phyloP scores from a whole-genome alignment of 1,140 invertebrate species.

The Anastrepha obliqua region DNA sequence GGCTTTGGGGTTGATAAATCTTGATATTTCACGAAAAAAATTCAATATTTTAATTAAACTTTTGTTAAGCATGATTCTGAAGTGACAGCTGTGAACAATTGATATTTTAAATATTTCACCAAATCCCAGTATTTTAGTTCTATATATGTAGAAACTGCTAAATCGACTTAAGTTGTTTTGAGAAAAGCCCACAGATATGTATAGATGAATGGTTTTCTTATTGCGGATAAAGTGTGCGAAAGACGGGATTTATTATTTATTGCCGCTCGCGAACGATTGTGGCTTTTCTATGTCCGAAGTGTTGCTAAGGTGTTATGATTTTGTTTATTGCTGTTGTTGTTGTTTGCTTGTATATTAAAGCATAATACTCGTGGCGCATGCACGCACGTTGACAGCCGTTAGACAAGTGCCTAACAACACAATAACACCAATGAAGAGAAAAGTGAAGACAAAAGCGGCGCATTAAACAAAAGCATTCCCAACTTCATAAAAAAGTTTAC shows the following conservation, averaged over 20 bases:
- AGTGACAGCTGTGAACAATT: too few relatives aligned
- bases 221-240: not conserved
- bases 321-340: not conserved
- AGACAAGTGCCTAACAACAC: not conserved
- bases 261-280: not conserved
- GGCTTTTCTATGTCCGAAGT: not conserved
- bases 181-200: too few relatives aligned
- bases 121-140: too few relatives aligned
- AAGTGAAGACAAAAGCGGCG: not conserved
- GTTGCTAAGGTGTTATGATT: not conserved
- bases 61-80: too few relatives aligned
- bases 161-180: too few relatives aligned
- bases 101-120: too few relatives aligned
- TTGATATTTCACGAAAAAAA: too few relatives aligned
- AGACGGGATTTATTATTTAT: slow-evolving; percentile 30
- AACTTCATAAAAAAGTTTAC: not conserved
- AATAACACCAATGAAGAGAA: not conserved
- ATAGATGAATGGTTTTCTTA: not conserved
- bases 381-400: slow-evolving; percentile 35
- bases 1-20: too few relatives aligned
- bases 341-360: not conserved
- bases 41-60: too few relatives aligned
- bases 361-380: not conserved
- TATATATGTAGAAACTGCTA: too few relatives aligned
- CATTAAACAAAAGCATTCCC: slow-evolving; percentile 21